A percentile compares a stretch with the other conserved stretches of the same genome.
phyloP scores from a whole-genome alignment of 2,113 vertebrate species.

The Lota lota region DNA sequence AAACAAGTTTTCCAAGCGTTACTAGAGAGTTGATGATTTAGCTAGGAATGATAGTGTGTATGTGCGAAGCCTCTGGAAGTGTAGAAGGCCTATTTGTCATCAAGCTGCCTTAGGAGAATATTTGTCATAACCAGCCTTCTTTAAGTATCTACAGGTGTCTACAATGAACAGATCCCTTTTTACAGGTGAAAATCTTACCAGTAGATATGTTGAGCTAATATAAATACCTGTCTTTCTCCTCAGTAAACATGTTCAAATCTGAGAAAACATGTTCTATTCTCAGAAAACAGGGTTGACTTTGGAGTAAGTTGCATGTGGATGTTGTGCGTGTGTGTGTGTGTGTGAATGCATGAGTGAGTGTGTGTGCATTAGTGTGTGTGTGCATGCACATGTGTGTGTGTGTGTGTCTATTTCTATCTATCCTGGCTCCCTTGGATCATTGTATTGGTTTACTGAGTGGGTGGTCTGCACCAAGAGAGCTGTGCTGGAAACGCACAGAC shows the following conservation, averaged over 20 bases:
- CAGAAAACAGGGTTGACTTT: conserved; percentile 64
- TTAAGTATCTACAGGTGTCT: too few species aligned
- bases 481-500: conserved; percentile 59
- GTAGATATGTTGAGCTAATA: too few species aligned
- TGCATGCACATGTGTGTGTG: conserved; percentile 16
- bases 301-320: conserved; percentile 36
- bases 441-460: conserved; percentile 72
- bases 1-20: too few species aligned
- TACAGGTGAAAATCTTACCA: too few species aligned
- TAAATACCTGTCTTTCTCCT: conserved; percentile 30
- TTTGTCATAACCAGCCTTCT: too few species aligned
- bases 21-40: too few species aligned
- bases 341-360: neutral
- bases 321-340: neutral
- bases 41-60: too few species aligned
- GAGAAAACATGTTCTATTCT: conserved; percentile 69
- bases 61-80: too few species aligned
- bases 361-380: conserved; percentile 8
- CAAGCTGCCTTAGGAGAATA: too few species aligned
- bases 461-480: conserved; percentile 69
- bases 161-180: too few species aligned
- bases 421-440: conserved; percentile 57
- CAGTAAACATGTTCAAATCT: conserved; percentile 40
- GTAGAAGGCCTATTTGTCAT: too few species aligned
- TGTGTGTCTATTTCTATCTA: conserved; percentile 42